Percentiles rank a stretch among this genome's conserved stretches.
Conservation (phyloP, 1,140 invertebrate species). For the Episyrphus balteatus region DNA sequence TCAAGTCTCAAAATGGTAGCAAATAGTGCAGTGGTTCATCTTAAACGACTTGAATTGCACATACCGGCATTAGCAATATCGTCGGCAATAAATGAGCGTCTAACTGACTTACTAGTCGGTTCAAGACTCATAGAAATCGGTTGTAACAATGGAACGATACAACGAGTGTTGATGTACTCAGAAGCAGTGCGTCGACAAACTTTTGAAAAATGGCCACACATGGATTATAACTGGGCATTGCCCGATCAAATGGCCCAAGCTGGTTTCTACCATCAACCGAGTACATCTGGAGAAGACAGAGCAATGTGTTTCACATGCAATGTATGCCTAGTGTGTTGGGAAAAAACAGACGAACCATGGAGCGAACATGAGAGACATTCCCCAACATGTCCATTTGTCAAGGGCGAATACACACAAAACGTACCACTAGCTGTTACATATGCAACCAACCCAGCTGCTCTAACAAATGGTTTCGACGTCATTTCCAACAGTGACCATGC, state of each 20-base stretch:
- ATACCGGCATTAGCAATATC: conserved; percentile 77
- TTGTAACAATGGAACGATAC: conserved; percentile 27
- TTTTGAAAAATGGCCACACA: conserved; percentile 88
- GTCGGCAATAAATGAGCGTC: conserved; percentile 74
- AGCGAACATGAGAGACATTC: conserved; percentile 91
- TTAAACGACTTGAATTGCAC: conserved; percentile 69
- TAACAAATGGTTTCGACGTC: conserved; percentile 40
- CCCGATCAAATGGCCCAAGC: conserved; percentile 93
- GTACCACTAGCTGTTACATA: conserved; percentile 83
- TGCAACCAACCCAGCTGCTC: conserved; percentile 70
- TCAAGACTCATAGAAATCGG: conserved; percentile 36
- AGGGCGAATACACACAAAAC: conserved; percentile 90
- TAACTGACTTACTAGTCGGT: conserved; percentile 59
- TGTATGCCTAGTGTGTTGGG: conserved; percentile 89
- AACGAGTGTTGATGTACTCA: conserved; percentile 72
- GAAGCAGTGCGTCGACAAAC: conserved; percentile 81
- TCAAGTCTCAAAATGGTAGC: conserved; percentile 66
- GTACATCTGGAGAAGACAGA: conserved; percentile 75
- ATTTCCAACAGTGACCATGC: conserved; percentile 49
- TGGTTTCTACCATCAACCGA: conserved; percentile 90
- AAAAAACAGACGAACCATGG: conserved; percentile 92
- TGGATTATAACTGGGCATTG: conserved; percentile 93
- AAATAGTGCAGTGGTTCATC: conserved; percentile 63
- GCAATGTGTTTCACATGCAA: conserved; percentile 93
- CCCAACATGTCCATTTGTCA: conserved; percentile 82